phyloP scores from a whole-genome alignment of 2,797 vertebrate species.

The Rhodeus uyekii region DNA sequence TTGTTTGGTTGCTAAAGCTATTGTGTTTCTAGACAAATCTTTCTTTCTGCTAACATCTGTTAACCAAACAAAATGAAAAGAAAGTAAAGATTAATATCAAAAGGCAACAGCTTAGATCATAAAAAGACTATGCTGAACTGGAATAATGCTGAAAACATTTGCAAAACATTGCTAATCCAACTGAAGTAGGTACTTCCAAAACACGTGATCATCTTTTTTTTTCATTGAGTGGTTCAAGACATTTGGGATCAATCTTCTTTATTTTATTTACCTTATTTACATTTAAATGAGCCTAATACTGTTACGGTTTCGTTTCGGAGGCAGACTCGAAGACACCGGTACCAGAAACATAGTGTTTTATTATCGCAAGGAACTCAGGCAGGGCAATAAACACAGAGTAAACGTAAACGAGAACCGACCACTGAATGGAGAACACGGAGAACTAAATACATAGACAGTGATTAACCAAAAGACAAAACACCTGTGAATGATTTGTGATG shows the following conservation, averaged over 20 bases:
- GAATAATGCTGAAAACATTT: background rate
- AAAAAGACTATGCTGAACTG: background rate
- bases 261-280: background rate
- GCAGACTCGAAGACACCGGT: no score
- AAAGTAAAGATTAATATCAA: background rate
- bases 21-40: background rate
- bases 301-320: no score
- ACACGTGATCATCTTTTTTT: background rate
- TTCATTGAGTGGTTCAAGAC: background rate
- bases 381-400: no score
- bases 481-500: no score
- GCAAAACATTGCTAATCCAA: background rate
- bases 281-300: no score
- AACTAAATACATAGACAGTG: no score
- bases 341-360: no score
- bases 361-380: no score
- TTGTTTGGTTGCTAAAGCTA: background rate
- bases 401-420: no score
- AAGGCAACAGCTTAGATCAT: background rate
- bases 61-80: background rate
- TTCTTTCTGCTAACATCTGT: background rate
- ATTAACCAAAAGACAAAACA: no score
- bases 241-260: background rate
- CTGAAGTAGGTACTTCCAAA: background rate
- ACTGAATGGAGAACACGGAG: no score